These are phyloP conservation scores for Brachionus rubens DNA, from an alignment of 1,140 invertebrate genomes.

Conservation along the genomic window DNA sequence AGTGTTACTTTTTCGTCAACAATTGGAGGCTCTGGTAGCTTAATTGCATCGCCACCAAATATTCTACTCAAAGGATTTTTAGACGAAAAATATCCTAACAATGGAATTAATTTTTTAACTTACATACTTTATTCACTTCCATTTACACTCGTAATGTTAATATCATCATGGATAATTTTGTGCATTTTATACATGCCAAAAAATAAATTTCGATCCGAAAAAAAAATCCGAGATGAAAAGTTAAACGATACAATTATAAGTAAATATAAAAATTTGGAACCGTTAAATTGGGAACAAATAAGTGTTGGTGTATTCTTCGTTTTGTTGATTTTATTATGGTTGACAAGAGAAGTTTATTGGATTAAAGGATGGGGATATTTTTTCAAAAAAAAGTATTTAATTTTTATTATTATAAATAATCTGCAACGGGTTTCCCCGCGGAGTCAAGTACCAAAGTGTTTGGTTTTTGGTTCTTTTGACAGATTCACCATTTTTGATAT, in stretches of 20 bases:
- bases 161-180: background rate
- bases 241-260: background rate
- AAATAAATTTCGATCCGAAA: background rate
- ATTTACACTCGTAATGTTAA: background rate
- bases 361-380: conserved; percentile 68
- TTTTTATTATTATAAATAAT: background rate
- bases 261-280: background rate
- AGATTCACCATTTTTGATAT: too few species aligned
- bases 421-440: too few species aligned
- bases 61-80: conserved; percentile 74
- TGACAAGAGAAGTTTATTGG: conserved; percentile 78
- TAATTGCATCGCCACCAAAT: conserved; percentile 80
- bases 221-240: conserved; percentile 7
- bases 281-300: conserved; percentile 66
- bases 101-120: conserved; percentile 18
- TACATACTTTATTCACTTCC: conserved; percentile 18
- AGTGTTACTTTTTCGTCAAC: conserved; percentile 72
- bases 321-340: conserved; percentile 75
- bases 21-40: conserved; percentile 74
- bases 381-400: conserved; percentile 49
- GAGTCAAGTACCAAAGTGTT: too few species aligned
- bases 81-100: conserved; percentile 54
- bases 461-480: too few species aligned
- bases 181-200: background rate
- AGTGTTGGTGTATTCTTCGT: conserved; percentile 72